phyloP scores from a whole-genome alignment of 2,888 invertebrate genomes.

The Lamellibrachia satsuma region DNA sequence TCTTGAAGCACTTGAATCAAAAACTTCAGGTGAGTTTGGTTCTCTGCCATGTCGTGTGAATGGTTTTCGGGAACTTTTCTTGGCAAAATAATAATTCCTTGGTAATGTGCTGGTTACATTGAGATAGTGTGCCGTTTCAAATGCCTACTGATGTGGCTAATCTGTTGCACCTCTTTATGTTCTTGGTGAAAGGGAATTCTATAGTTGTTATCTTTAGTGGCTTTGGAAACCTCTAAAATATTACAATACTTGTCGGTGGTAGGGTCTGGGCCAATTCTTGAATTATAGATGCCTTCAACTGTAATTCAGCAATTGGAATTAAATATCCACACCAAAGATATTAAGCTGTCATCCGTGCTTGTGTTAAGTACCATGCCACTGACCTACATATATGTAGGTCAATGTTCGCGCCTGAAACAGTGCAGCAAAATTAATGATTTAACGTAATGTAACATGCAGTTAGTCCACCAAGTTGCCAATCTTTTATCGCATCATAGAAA shows the following conservation, averaged over 20 bases:
- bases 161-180: not conserved
- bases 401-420: not conserved
- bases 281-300: not conserved
- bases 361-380: not conserved
- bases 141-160: not conserved
- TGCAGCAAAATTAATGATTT: not conserved
- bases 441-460: not conserved
- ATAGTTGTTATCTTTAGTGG: not conserved
- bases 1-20: slow-evolving; percentile 38
- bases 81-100: not conserved
- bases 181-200: not conserved
- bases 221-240: not conserved
- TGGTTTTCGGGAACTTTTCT: not conserved
- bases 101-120: not conserved
- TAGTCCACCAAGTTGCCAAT: too few species aligned
- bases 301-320: not conserved
- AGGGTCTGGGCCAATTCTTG: not conserved
- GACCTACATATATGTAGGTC: not conserved
- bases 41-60: not conserved
- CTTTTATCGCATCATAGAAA: too few species aligned
- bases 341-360: not conserved
- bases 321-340: not conserved
- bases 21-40: slow-evolving; percentile 42
- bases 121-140: not conserved
- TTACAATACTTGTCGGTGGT: not conserved